Evolutionary conservation across 2,888 invertebrate species (phyloP), one percentile per base, ranked within the genome.

Genomic region (Crossocerus cetratus): DNA sequence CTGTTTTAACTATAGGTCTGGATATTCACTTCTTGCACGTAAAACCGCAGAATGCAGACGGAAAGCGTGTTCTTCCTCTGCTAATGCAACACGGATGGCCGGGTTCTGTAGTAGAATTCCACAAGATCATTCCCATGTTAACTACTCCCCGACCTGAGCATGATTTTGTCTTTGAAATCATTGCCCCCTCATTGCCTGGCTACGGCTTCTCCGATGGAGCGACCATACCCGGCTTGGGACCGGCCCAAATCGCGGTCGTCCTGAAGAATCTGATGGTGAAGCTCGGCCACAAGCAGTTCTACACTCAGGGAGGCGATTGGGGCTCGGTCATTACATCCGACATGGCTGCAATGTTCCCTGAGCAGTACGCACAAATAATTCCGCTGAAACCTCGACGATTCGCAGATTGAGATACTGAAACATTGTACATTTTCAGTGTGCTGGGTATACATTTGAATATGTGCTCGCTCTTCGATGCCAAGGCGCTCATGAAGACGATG

Each of bases 41-140:
- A 0, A 94, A 93, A 83, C 94, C 95, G 0, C 84, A 89, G 22
- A 84, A 76, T 49, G 16, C 49, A 16, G 16, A 2, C 16, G 49
- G 49, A 3, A 49, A 49, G 3, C 49, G 49, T 2, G 49, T 93
- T 2, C 79, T 94, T 0, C 96, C 97, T 0, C 77, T 97, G 11
- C 87, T 97, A 2, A 68, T 97, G 57, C 87, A 95, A 16, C 97
- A 97, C 81, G 96, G 97, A 20, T 97, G 97, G 97, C 97, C 97
- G 0, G 96, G 96, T 2, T 95, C 95, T 0, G 90, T 97, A 1
- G 92, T 94, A 3, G 96, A 97, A 89, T 97, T 96, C 88, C 94
- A 95, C 85, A 94, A 94, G 65, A 88, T 95, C 18, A 93, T 96
- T 65, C 95, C 96, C 0, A 83, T 93, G 68, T 87, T 96, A 44